phyloP scores from a whole-genome alignment of 1,140 invertebrate genomes.

The Orchesella cincta region DNA sequence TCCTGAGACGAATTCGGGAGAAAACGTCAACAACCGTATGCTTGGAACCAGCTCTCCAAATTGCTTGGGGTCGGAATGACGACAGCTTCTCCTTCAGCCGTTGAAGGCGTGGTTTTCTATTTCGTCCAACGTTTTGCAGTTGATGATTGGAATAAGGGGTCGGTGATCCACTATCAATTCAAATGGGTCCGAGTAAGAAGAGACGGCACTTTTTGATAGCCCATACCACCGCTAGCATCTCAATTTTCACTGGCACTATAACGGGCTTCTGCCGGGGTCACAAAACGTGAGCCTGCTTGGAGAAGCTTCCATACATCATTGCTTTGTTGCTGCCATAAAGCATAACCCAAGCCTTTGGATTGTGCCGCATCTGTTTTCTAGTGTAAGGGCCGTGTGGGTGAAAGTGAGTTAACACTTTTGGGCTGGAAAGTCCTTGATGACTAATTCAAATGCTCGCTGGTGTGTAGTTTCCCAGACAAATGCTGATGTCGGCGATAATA shows the following conservation, averaged over 20 bases:
- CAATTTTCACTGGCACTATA: conserved; percentile 5
- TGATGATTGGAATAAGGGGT: conserved; percentile 4
- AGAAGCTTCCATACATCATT: not conserved
- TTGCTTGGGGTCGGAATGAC: not conserved
- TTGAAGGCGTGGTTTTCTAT: not conserved
- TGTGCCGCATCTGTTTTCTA: conserved; percentile 8
- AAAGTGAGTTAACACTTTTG: not conserved
- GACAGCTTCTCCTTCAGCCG: conserved; percentile 10
- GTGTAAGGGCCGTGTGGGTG: not conserved
- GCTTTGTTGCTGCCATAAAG: not conserved
- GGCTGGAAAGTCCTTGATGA: not conserved
- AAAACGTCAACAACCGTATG: not conserved
- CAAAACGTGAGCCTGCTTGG: not conserved
- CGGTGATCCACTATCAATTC: conserved; percentile 6
- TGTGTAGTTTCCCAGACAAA: not conserved
- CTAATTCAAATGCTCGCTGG: not conserved
- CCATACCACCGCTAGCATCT: conserved; percentile 14
- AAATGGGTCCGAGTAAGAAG: not conserved
- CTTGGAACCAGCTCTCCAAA: not conserved
- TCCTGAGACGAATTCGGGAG: not conserved
- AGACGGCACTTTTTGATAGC: not conserved
- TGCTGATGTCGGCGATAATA: not conserved
- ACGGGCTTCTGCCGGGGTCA: not conserved
- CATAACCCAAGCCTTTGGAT: not conserved
- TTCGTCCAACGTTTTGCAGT: conserved; percentile 8